Base-by-base conservation (phyloP, 1,140 invertebrate genomes). In the Calephelis virginiensis region DNA sequence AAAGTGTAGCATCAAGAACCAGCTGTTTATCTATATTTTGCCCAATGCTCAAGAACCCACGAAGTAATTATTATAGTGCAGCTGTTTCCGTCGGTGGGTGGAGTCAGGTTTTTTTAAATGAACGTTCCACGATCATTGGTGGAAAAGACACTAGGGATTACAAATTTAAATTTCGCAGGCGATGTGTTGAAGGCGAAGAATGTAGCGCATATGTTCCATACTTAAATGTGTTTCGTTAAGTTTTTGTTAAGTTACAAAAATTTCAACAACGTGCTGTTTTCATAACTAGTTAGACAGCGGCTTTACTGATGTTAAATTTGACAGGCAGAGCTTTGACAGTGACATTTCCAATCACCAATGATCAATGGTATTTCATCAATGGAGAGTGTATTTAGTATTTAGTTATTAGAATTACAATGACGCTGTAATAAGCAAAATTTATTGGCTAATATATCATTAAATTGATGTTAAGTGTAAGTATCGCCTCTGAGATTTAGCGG, bases 91-190 rank as follows among this genome's bases (percentile, higher is more conserved):
- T 77, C 69, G 78, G 68, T 81, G 79, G 86, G 86, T 68, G 88
- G 84, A 81, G 85, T 78, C 72, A 65, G 69, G 80, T 85, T 86
- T 59, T 86, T 86, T 88, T 86, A 71, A 78, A 80, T 81, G 80
- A 83, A 72, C 77, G 73, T 79, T 75, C 75, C 72, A 67, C 79
- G 78, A 81, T 85, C 83, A 89, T 90, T 88, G 84, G 86, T 80
- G 71, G 83, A 80, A 78, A 83, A 82, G 75, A 77, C 64, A 73
- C 68, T 64, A 59, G 68, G 79, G 81, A 88, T 87, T 85, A 87
- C 78, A 83, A 88, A 85, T 87, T 89, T 84, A 88, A 89, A 90
- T 88, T 64, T 88, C 80, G 85, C 86, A 71, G 80, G 86, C 82
- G 85, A 86, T 75, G 75, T 77, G 75, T 82, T 82, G 81, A 86